Conservation (phyloP, 1,140 invertebrate genomes). For the Philopotamus ludificatus region DNA sequence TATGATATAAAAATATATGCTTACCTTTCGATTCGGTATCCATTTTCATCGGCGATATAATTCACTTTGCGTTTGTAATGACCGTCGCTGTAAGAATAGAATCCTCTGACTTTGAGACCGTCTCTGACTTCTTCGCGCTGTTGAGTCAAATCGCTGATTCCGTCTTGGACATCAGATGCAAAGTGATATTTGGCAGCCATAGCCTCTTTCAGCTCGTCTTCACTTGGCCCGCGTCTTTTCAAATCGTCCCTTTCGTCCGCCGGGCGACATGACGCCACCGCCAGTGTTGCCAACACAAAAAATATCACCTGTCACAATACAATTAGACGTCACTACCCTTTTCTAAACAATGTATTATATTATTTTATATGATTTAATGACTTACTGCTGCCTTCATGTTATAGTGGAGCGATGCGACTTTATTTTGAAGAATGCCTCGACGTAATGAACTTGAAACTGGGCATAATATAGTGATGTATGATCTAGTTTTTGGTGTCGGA, state of each 20-base stretch:
- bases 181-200: constrained; percentile 50
- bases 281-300: neutral
- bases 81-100: constrained; percentile 59
- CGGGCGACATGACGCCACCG: constrained; percentile 2
- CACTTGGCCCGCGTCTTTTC: neutral
- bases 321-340: neutral
- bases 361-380: neutral
- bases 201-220: constrained; percentile 25
- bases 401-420: neutral
- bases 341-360: neutral
- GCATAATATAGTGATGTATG: neutral
- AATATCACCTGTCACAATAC: constrained; percentile 13
- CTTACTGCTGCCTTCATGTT: neutral
- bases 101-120: constrained; percentile 51
- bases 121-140: constrained; percentile 52
- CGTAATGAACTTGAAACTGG: neutral
- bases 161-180: constrained; percentile 51
- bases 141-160: constrained; percentile 53
- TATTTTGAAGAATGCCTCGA: no score
- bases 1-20: constrained; percentile 34
- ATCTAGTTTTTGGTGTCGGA: neutral
- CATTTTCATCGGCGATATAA: constrained; percentile 57
- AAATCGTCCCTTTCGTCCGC: neutral
- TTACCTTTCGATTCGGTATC: constrained; percentile 56
- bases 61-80: constrained; percentile 53